A percentile compares a stretch with the other conserved stretches of the same genome.
Conservation (phyloP, 2,797 vertebrate species). For the Tapera naevia region DNA sequence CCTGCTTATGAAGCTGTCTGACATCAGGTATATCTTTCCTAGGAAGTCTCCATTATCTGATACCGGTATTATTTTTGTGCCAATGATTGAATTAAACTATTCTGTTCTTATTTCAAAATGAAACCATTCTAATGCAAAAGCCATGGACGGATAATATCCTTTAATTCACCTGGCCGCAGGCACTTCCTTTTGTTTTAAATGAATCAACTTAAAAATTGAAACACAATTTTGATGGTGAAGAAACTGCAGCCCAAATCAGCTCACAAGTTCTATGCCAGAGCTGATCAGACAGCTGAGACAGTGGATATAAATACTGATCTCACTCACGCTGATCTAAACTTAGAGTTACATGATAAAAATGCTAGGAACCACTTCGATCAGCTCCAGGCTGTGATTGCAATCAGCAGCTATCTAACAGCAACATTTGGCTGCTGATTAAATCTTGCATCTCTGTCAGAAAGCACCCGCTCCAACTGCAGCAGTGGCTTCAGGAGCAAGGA, state of each 20-base stretch:
- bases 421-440: not conserved
- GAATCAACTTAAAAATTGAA: not conserved
- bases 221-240: not conserved
- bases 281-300: not conserved
- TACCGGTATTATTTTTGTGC: constrained; percentile 24
- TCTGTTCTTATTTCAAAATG: constrained; percentile 16
- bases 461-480: not conserved
- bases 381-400: not conserved
- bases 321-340: not conserved
- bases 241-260: not conserved
- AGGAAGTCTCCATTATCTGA: constrained; percentile 55
- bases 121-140: constrained; percentile 41
- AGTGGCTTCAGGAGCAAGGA: not conserved
- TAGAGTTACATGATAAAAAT: not conserved
- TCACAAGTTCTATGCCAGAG: not conserved
- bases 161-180: not conserved
- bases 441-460: not conserved
- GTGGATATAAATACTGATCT: not conserved
- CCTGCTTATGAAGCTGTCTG: constrained; percentile 41
- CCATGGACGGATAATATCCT: not conserved
- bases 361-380: not conserved
- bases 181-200: constrained; percentile 36
- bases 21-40: constrained; percentile 62
- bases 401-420: not conserved
- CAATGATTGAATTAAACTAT: constrained; percentile 35